Percentiles rank a stretch among this genome's conserved stretches.
Evolutionary conservation across 2,888 invertebrate genomes (phyloP).

Genomic region (Leucophenga montana): DNA sequence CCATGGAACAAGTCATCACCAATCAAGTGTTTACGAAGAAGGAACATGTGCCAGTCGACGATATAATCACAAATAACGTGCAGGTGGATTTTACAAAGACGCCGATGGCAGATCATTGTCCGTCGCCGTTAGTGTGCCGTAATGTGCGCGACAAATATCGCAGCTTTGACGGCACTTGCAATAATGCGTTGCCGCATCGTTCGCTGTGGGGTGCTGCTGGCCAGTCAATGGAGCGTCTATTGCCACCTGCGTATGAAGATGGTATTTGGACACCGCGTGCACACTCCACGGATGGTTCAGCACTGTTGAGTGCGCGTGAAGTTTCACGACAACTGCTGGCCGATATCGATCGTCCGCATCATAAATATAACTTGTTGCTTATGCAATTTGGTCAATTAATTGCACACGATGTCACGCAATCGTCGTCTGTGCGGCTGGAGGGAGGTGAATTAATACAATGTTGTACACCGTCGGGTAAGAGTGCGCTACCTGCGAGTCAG

Average conservation of each 20-base stretch:
- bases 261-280: conserved; percentile 74
- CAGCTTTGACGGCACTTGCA: conserved; percentile 86
- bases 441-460: conserved; percentile 83
- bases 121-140: conserved; percentile 73
- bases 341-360: conserved; percentile 77
- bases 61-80: conserved; percentile 71
- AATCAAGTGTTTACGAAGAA: conserved; percentile 74
- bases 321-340: conserved; percentile 79
- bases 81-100: conserved; percentile 65
- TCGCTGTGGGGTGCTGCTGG: conserved; percentile 80
- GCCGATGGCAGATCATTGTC: conserved; percentile 66
- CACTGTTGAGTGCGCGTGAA: conserved; percentile 79
- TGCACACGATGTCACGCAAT: conserved; percentile 83
- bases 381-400: conserved; percentile 89
- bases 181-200: conserved; percentile 76
- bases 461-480: conserved; percentile 78
- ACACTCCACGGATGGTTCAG: conserved; percentile 72
- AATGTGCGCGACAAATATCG: conserved; percentile 76
- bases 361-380: conserved; percentile 78
- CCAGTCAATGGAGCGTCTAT: conserved; percentile 78
- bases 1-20: conserved; percentile 75
- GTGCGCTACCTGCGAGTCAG: conserved; percentile 74
- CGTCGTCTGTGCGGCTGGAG: conserved; percentile 79
- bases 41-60: conserved; percentile 69
- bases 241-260: conserved; percentile 81